phyloP scores from a whole-genome alignment of 1,140 invertebrate species.

The Charaxes varanes region DNA sequence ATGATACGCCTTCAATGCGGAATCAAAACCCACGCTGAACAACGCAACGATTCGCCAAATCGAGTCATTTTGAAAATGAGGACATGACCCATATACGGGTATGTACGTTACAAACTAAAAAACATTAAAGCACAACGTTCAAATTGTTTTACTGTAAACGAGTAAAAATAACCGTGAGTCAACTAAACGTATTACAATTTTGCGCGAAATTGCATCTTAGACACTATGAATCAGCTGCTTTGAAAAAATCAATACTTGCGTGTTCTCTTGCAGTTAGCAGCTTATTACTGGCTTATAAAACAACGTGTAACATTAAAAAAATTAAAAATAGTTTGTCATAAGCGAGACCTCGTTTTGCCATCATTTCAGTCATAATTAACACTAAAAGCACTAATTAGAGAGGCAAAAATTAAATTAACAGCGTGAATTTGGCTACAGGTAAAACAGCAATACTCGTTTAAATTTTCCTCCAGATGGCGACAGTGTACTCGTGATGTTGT shows the following conservation, averaged over 20 bases:
- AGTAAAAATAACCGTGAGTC: conserved; percentile 54
- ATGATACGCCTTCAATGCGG: conserved; percentile 3
- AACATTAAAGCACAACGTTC: conserved; percentile 4
- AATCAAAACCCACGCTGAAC: conserved; percentile 10
- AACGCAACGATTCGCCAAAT: conserved; percentile 6
- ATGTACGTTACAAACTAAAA: conserved; percentile 1
- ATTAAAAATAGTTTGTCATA: not conserved
- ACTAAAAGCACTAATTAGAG: conserved; percentile 26
- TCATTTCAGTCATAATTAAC: conserved; percentile 28
- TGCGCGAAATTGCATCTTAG: conserved; percentile 43
- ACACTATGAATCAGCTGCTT: conserved; percentile 52
- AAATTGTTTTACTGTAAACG: conserved; percentile 14
- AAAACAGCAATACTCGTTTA: conserved; percentile 31
- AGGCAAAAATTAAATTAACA: conserved; percentile 51
- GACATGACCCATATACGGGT: conserved; percentile 6
- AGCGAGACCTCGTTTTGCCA: conserved; percentile 13
- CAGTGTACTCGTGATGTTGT: conserved; percentile 71
- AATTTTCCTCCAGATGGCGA: conserved; percentile 54
- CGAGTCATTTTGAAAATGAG: conserved; percentile 1
- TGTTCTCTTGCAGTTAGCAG: conserved; percentile 20
- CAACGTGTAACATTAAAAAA: not conserved
- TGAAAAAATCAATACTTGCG: conserved; percentile 57
- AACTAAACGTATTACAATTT: conserved; percentile 33
- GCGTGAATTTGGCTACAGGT: conserved; percentile 54
- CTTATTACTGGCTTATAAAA: conserved; percentile 1